phyloP scores from a whole-genome alignment of 1,140 invertebrate genomes.

The Drosophila orena region DNA sequence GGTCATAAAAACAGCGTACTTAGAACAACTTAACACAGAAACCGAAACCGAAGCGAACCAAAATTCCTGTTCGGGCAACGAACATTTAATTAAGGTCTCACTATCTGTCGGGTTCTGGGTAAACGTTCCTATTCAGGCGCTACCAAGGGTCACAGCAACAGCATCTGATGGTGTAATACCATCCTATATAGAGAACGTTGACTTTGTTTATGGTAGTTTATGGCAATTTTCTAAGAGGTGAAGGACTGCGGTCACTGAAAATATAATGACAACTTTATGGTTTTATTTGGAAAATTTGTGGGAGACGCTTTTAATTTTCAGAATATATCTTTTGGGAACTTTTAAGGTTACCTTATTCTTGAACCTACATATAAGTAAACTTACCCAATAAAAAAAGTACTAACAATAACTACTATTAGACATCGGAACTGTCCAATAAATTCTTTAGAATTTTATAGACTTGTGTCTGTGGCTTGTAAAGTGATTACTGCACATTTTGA shows the following conservation, averaged over 20 bases:
- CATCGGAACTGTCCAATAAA: too few species aligned
- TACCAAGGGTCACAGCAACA: constrained; percentile 17
- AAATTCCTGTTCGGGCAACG: constrained; percentile 61
- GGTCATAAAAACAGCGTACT: constrained; percentile 74
- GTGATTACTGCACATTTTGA: too few species aligned
- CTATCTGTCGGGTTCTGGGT: constrained; percentile 42
- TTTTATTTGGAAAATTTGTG: not conserved
- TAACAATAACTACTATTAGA: too few species aligned
- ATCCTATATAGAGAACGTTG: constrained; percentile 62
- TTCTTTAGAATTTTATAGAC: too few species aligned
- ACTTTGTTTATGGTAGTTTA: constrained; percentile 37
- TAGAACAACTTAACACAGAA: constrained; percentile 71
- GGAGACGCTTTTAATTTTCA: too few species aligned
- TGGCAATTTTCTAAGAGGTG: constrained; percentile 22
- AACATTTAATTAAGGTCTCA: constrained; percentile 72
- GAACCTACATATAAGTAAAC: too few species aligned
- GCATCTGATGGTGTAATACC: constrained; percentile 57
- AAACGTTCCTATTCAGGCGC: constrained; percentile 56
- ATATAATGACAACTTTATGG: constrained; percentile 1
- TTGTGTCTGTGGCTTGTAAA: too few species aligned
- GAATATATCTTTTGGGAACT: too few species aligned
- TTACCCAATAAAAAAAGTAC: too few species aligned
- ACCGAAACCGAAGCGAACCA: constrained; percentile 15
- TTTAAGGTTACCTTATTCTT: too few species aligned
- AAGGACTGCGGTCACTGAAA: constrained; percentile 1